phyloP scores from a whole-genome alignment of 1,140 invertebrate species.

The Saccostrea echinata region DNA sequence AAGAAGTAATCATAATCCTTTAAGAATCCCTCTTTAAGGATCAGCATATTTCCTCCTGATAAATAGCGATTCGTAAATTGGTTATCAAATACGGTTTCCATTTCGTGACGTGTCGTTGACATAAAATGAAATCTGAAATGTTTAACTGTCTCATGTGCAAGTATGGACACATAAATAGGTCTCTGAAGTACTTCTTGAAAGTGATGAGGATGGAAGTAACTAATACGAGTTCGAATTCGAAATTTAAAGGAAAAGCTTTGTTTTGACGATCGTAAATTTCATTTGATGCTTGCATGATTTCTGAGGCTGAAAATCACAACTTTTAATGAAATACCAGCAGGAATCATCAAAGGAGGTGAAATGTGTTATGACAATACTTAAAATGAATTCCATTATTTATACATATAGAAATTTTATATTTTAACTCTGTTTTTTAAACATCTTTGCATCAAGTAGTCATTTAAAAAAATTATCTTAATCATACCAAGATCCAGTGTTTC shows the following conservation, averaged over 20 bases:
- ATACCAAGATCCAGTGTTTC: too few species aligned
- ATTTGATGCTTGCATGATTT: conserved; percentile 30
- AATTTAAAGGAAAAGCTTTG: conserved; percentile 5
- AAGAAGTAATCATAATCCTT: conserved; percentile 7
- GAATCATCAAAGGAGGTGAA: too few species aligned
- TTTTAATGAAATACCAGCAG: too few species aligned
- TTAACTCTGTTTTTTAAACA: too few species aligned
- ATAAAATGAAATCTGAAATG: conserved; percentile 2
- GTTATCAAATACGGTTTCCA: conserved; percentile 39
- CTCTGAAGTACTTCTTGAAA: neutral
- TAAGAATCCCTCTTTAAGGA: neutral
- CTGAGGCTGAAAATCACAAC: too few species aligned
- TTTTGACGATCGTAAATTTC: conserved; percentile 19
- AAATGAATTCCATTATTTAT: too few species aligned
- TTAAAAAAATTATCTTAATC: too few species aligned
- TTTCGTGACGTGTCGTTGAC: conserved; percentile 40
- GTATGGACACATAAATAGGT: conserved; percentile 21
- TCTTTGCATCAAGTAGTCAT: too few species aligned
- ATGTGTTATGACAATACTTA: too few species aligned
- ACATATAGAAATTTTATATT: too few species aligned
- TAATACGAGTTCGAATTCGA: conserved; percentile 2
- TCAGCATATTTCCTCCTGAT: neutral
- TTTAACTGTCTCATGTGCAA: neutral
- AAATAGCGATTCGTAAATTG: conserved; percentile 31
- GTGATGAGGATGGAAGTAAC: neutral